Percentiles rank a stretch among this genome's conserved stretches.
Evolutionary conservation across 1,140 invertebrate genomes (phyloP).

Genomic region (Saccostrea cuccullata): DNA sequence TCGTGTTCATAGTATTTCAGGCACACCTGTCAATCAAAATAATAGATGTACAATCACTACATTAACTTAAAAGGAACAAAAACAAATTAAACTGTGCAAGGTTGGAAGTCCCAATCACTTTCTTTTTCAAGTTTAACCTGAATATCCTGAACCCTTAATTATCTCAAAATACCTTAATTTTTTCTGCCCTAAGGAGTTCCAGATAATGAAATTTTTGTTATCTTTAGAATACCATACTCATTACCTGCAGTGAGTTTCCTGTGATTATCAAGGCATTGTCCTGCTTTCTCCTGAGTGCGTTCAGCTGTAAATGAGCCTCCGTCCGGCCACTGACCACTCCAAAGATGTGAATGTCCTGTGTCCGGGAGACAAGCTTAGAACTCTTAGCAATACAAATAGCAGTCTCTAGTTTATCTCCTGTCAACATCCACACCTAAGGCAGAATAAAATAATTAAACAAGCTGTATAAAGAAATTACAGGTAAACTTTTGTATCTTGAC

Average conservation of each 20-base stretch:
- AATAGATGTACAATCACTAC: too few relatives aligned
- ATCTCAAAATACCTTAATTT: too few relatives aligned
- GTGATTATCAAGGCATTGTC: constrained; percentile 94
- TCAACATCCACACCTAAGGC: constrained; percentile 97
- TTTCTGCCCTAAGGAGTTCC: neutral
- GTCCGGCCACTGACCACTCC: constrained; percentile 87
- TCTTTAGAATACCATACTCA: neutral
- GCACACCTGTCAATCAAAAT: constrained; percentile 82
- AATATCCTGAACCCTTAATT: too few relatives aligned
- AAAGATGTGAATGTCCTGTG: constrained; percentile 87
- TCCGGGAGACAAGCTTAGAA: constrained; percentile 89
- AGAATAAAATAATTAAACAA: neutral
- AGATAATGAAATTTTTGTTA: neutral
- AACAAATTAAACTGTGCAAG: too few relatives aligned
- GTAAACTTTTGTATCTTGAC: neutral
- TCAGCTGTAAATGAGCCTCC: constrained; percentile 95
- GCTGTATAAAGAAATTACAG: neutral
- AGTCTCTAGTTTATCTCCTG: constrained; percentile 99
- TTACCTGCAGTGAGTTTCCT: constrained; percentile 94
- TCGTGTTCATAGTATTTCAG: constrained; percentile 96
- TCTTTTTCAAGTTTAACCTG: too few relatives aligned
- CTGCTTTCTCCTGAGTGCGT: constrained; percentile 91
- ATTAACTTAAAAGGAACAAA: too few relatives aligned
- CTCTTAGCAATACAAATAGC: constrained; percentile 99
- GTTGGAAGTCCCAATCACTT: too few relatives aligned